Evolutionary conservation across 2,113 vertebrate genomes (phyloP), one percentile per base, ranked within the genome.

Genomic region (Rhinogobius similis): DNA sequence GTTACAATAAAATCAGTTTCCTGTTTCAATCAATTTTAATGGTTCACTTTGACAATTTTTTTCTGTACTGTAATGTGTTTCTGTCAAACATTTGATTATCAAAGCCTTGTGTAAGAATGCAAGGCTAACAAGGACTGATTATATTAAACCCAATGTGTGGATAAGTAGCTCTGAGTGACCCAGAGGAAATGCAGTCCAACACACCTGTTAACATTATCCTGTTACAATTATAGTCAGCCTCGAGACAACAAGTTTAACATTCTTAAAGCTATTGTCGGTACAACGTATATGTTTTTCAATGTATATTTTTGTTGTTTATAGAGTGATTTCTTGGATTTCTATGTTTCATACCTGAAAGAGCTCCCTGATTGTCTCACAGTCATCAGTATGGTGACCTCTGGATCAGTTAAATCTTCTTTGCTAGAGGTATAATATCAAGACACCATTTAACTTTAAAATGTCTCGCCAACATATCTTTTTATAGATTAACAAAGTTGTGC

Each of bases 301-400:
- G 14, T 21, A 18, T 10, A 20, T 72, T 12, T 21, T 53, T 10
- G 5, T 2, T 52, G 29, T 23, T 16, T 36, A 38, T 52, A 99
- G 97, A 96, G 96, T 72, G 96, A 97, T 70, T 98, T 98, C 89
- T 88, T 99, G 91, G 96, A 98, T 82, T 95, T 96, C 77, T 99
- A 99, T 0, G 93, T 96, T 76, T 95, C 96, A 39, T 99, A 98
- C 84, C 89, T 99, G 85, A 95, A 95, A 85, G 97, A 98, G 77
- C 91, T 99, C 27, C 97, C 97, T 7, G 96, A 98, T 79, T 98
- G 96, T 84, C 93, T 99, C 72, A 94, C 95, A 0, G 89, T 96
- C 67, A 93, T 98, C 73, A 93, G 93, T 12, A 90, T 95, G 85
- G 82, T 92, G 5, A 53, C 84, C 20, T 76, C 88, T 73, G 87